These are phyloP conservation scores for Strongylocentrotus purpuratus DNA, from an alignment of 35 echinoderm and acorn worm species.

Conservation along the genomic window DNA sequence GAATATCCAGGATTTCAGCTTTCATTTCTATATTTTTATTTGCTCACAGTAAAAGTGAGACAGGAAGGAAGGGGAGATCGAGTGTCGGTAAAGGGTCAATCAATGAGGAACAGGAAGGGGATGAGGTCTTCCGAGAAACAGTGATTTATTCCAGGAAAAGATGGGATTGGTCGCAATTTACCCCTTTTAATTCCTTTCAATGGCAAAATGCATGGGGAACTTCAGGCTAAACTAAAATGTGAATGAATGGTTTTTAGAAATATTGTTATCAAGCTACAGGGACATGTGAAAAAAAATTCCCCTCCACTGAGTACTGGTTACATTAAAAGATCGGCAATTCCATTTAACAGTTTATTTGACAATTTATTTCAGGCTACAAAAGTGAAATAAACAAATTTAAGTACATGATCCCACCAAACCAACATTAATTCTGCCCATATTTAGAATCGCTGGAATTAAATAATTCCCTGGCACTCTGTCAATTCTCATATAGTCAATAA, in stretches of 20 bases:
- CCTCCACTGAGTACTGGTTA: neutral
- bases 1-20: neutral
- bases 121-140: neutral
- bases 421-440: constrained; percentile 10
- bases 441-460: neutral
- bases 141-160: neutral
- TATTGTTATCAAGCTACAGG: neutral
- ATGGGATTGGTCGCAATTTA: neutral
- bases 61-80: neutral
- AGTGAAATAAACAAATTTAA: neutral
- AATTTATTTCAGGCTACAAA: neutral
- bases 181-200: neutral
- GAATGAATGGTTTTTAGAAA: neutral
- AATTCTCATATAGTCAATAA: neutral
- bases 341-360: neutral
- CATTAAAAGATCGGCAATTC: neutral
- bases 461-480: neutral
- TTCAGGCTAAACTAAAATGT: neutral
- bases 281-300: neutral
- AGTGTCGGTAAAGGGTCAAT: neutral
- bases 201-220: neutral
- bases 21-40: neutral
- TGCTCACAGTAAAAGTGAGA: neutral
- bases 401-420: neutral
- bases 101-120: neutral